Evolutionary conservation across 2,888 invertebrate genomes (phyloP).

Genomic region (Sesamia inferens): DNA sequence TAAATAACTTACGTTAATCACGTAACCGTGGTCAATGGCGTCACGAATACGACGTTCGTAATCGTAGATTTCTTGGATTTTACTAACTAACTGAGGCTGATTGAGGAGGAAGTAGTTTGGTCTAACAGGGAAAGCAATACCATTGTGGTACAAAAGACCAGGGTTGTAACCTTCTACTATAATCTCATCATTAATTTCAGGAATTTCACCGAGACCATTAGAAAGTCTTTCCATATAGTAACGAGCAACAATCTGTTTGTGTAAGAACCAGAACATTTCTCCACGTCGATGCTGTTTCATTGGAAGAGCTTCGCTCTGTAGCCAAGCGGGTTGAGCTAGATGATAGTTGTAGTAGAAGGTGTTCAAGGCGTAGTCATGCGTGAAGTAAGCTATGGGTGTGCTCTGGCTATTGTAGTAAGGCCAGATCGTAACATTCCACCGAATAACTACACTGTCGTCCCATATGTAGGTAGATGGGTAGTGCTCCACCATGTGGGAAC

Average conservation of each 20-base stretch:
- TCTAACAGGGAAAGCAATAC: slow-evolving; percentile 91
- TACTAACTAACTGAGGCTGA: slow-evolving; percentile 81
- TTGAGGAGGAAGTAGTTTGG: slow-evolving; percentile 89
- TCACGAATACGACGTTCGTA: slow-evolving; percentile 90
- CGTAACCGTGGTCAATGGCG: slow-evolving; percentile 90
- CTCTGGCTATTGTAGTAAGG: slow-evolving; percentile 89
- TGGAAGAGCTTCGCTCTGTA: slow-evolving; percentile 88
- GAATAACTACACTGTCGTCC: slow-evolving; percentile 89
- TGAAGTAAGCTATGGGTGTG: slow-evolving; percentile 91
- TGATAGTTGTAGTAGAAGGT: slow-evolving; percentile 91
- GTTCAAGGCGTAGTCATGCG: slow-evolving; percentile 93
- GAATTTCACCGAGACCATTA: slow-evolving; percentile 92
- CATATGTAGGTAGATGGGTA: slow-evolving; percentile 78
- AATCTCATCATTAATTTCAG: slow-evolving; percentile 88
- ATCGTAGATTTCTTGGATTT: slow-evolving; percentile 83
- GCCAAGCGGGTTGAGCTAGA: slow-evolving; percentile 91
- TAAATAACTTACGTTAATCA: slow-evolving; percentile 79
- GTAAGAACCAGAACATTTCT: slow-evolving; percentile 89
- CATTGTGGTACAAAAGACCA: slow-evolving; percentile 91
- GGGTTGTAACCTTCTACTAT: slow-evolving; percentile 91
- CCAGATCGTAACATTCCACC: slow-evolving; percentile 91
- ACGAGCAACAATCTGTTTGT: slow-evolving; percentile 92
- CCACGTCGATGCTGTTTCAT: slow-evolving; percentile 90
- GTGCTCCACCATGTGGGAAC: slow-evolving; percentile 73
- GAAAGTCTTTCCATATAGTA: slow-evolving; percentile 94